Conservation (phyloP, 2,888 invertebrate species). For the Torymus aiolomorphi region DNA sequence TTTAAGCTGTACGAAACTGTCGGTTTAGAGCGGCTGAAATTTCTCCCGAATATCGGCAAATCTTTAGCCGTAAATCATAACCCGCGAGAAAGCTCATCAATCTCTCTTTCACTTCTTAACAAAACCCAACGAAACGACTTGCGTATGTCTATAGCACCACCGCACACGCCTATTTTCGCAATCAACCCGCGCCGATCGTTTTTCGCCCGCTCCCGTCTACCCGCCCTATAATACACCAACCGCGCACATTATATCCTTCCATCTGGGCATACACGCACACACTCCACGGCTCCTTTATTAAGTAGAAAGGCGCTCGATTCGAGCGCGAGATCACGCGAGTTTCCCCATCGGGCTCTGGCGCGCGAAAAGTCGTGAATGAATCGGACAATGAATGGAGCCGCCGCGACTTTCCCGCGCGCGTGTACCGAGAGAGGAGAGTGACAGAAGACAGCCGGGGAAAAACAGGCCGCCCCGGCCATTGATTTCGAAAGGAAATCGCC, state of each 20-base stretch:
- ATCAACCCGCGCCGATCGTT: constrained; percentile 4
- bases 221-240: too few species aligned
- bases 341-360: constrained; percentile 10
- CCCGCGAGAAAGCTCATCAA: too few species aligned
- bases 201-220: background rate
- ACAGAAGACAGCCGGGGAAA: constrained; percentile 55
- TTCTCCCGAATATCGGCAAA: too few species aligned
- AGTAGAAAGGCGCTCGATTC: background rate
- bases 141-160: too few species aligned
- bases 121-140: too few species aligned
- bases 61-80: too few species aligned
- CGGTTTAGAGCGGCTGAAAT: too few species aligned
- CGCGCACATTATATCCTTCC: too few species aligned
- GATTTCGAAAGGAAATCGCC: constrained; percentile 55
- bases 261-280: too few species aligned
- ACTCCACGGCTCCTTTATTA: too few species aligned
- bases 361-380: constrained; percentile 30
- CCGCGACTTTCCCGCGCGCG: constrained; percentile 42
- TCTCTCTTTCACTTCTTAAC: too few species aligned
- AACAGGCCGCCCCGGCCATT: constrained; percentile 44
- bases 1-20: too few species aligned
- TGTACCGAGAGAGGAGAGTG: constrained; percentile 15
- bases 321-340: constrained; percentile 13
- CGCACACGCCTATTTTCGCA: constrained; percentile 3
- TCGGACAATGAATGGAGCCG: constrained; percentile 45